Evolutionary conservation across 2,113 vertebrate genomes (phyloP).

Genomic region (Brachyhypopomus occidentalis): DNA sequence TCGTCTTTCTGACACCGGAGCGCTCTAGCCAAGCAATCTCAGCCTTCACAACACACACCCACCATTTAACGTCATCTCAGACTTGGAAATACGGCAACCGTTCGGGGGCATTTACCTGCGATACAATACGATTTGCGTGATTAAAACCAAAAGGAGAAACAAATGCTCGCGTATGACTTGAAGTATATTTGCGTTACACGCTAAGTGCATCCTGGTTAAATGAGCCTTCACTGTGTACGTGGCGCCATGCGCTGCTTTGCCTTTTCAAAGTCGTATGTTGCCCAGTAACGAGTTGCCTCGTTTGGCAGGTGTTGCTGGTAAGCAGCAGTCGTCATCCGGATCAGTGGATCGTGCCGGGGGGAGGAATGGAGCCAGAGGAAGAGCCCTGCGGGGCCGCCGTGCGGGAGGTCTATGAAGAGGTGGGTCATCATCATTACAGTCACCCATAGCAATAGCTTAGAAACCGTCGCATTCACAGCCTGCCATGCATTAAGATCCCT

Average conservation of each 20-base stretch:
- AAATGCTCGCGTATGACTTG: no score
- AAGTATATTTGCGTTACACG: neutral
- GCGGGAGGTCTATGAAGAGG: slow-evolving; percentile 97
- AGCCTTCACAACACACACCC: slow-evolving; percentile 7
- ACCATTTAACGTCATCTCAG: neutral
- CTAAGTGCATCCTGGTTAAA: slow-evolving; percentile 32
- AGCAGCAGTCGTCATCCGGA: slow-evolving; percentile 98
- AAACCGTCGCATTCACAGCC: neutral
- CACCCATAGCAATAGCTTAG: neutral
- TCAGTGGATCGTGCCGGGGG: slow-evolving; percentile 97
- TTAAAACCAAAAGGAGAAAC: no score
- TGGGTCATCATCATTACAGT: slow-evolving; percentile 52
- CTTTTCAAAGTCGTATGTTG: neutral
- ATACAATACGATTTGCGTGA: neutral
- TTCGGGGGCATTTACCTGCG: neutral
- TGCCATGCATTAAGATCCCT: neutral
- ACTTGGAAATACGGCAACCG: neutral
- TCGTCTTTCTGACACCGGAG: slow-evolving; percentile 3
- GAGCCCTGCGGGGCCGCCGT: slow-evolving; percentile 89
- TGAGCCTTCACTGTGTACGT: neutral
- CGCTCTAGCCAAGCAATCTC: slow-evolving; percentile 16
- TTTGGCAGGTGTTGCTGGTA: slow-evolving; percentile 87
- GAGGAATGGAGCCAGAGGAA: slow-evolving; percentile 97
- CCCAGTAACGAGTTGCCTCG: neutral
- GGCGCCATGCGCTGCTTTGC: neutral